Base-by-base conservation (phyloP, 2,797 vertebrate species). In the Bradypus variegatus region DNA sequence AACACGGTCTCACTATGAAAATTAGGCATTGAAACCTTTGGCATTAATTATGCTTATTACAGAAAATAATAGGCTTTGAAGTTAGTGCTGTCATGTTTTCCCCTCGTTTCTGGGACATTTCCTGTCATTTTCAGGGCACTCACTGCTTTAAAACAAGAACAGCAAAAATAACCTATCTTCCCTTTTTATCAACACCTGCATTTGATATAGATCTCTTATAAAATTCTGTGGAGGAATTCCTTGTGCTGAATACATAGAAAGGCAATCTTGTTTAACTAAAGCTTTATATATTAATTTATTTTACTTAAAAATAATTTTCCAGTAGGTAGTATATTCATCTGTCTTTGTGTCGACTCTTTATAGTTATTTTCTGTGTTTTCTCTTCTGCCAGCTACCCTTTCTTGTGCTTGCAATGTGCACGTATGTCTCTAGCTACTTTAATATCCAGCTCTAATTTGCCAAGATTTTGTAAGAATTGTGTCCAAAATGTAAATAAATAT, bases 11-110 rank as follows among this genome's bases (percentile, higher is more conserved):
- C 13, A 70, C 31, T 70, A 16, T 79, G 29, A 89, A 84, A 92
- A 65, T 80, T 45, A 88, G 86, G 21, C 31, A 69, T 85, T 88
- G 91, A 92, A 84, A 76, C 23, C 62, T 92, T 86, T 87, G 23
- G 58, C 38, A 29, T 86, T 88, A 89, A 62, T 72, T 84, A 3
- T 41, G 25, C 87, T 93, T 65, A 13, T 85, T 92, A 45, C 45
- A 76, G 60, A 88, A 91, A n/a, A 76, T 83, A 86, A 64, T 79
- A n/a, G 33, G 38, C 21, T 77, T 16, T 88, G 64, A 77, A 55
- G 13, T 69, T 64, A 75, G 64, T 48, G 16, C 31, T 76, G 53
- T 64, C 38, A n/a, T 69, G 10, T 65, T 91, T 88, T 36, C 9
- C 27, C 36, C 23, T 48, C 25, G 23, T 58, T 91, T 92, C 65